A percentile compares a stretch with the other conserved stretches of the same genome.
phyloP scores from a whole-genome alignment of 1,140 invertebrate species.

The Pachyrhynchus sulphureomaculatus region DNA sequence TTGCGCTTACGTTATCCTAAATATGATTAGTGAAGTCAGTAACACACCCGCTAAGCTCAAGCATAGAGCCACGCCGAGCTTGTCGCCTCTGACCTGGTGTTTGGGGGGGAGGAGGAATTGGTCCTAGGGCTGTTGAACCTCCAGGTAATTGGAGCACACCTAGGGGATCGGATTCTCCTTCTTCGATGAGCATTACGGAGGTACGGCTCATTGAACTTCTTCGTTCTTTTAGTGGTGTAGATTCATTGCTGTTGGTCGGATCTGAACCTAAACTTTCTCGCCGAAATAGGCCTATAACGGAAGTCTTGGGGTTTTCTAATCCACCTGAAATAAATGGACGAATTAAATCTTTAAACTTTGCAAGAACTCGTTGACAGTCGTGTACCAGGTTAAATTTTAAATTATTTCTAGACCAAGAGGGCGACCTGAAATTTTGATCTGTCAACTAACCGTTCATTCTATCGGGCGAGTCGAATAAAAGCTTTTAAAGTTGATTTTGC shows the following conservation, averaged over 20 bases:
- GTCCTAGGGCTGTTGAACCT: slow-evolving; percentile 14
- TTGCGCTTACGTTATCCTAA: slow-evolving; percentile 37
- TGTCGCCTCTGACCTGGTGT: slow-evolving; percentile 61
- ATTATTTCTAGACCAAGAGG: too few species aligned
- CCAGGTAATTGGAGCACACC: slow-evolving; percentile 51
- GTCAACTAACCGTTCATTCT: too few species aligned
- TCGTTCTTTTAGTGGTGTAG: slow-evolving; percentile 51
- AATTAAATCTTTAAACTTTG: too few species aligned
- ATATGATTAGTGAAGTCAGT: slow-evolving; percentile 44
- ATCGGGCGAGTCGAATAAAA: too few species aligned
- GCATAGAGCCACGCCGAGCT: slow-evolving; percentile 65
- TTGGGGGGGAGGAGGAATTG: slow-evolving; percentile 49
- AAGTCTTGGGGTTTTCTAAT: slow-evolving; percentile 68
- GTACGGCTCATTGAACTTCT: slow-evolving; percentile 47
- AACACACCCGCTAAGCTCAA: slow-evolving; percentile 68
- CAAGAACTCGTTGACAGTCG: too few species aligned
- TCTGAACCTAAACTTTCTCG: slow-evolving; percentile 65
- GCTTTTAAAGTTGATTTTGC: too few species aligned
- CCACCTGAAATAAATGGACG: slow-evolving; percentile 58
- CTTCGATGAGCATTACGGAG: slow-evolving; percentile 58
- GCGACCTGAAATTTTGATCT: too few species aligned
- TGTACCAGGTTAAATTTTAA: too few species aligned
- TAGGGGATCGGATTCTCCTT: slow-evolving; percentile 56
- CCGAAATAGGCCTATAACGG: slow-evolving; percentile 70
- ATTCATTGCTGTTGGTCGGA: slow-evolving; percentile 48